These are phyloP conservation scores for Staurois parvus DNA, from an alignment of 2,797 vertebrate species.

Conservation along the genomic window DNA sequence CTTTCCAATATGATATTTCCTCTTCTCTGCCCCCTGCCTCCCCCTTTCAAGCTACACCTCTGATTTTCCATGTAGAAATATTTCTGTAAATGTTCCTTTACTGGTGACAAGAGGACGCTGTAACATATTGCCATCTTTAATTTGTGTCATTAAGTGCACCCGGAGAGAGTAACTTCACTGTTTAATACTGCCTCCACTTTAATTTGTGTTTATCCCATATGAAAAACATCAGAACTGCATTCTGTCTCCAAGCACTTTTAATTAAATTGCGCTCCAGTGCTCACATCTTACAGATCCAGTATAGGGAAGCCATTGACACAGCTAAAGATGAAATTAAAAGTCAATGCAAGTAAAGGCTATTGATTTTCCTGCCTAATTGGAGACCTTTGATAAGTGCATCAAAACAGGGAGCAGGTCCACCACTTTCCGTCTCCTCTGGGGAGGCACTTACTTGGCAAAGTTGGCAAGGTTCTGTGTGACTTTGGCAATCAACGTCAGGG, in stretches of 20 bases:
- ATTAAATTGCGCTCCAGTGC: slow-evolving; percentile 23
- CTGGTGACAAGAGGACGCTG: not conserved
- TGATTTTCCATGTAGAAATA: not conserved
- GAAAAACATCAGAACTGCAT: not conserved
- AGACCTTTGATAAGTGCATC: not conserved
- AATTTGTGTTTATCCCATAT: not conserved
- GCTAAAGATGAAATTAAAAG: slow-evolving; percentile 32
- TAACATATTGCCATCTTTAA: not conserved
- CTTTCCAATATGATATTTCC: not conserved
- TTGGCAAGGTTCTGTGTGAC: slow-evolving; percentile 99
- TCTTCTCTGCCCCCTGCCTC: not conserved
- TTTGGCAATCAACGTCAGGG: slow-evolving; percentile 97
- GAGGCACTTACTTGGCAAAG: slow-evolving; percentile 90
- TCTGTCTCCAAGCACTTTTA: slow-evolving; percentile 17
- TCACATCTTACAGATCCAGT: slow-evolving; percentile 22
- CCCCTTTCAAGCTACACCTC: not conserved
- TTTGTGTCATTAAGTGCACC: not conserved
- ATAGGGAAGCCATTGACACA: slow-evolving; percentile 11
- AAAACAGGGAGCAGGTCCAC: not conserved
- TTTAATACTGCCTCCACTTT: not conserved
- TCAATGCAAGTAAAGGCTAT: slow-evolving; percentile 37
- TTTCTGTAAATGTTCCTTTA: not conserved
- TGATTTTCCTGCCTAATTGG: slow-evolving; percentile 25
- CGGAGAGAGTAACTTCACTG: not conserved
- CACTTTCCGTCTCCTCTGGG: not conserved